These are phyloP conservation scores for Percopsis omiscomaycus DNA, from an alignment of 2,797 vertebrate genomes.

Conservation along the genomic window DNA sequence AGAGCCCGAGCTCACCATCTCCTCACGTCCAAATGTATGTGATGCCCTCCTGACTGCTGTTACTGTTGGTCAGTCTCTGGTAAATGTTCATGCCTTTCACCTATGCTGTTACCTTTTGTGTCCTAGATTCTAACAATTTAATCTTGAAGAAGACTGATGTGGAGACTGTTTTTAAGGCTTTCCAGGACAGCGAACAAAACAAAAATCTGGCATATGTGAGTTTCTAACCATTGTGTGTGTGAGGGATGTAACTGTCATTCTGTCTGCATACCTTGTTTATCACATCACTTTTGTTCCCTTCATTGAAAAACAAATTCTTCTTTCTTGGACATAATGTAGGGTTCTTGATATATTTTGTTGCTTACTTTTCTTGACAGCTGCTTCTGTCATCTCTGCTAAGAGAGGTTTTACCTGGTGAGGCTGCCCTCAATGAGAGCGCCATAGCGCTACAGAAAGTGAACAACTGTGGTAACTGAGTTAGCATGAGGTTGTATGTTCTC, in stretches of 20 bases:
- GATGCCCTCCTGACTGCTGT: background rate
- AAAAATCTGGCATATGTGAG: slow-evolving; percentile 80
- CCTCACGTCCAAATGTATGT: slow-evolving; percentile 72
- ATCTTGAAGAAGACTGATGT: slow-evolving; percentile 73
- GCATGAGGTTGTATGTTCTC: background rate
- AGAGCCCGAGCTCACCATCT: slow-evolving; percentile 70
- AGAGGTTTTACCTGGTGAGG: slow-evolving; percentile 68
- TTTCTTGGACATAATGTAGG: background rate
- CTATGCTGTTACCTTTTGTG: background rate
- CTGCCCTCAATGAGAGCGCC: slow-evolving; percentile 43
- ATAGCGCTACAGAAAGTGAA: slow-evolving; percentile 54
- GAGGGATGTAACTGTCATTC: slow-evolving; percentile 1
- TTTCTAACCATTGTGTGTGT: slow-evolving; percentile 11
- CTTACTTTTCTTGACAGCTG: slow-evolving; percentile 50
- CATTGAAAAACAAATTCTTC: background rate
- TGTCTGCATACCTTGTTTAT: background rate
- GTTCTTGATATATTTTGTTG: background rate
- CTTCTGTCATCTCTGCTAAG: slow-evolving; percentile 71
- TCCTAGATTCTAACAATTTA: slow-evolving; percentile 64
- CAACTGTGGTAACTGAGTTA: slow-evolving; percentile 42
- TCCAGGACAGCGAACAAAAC: slow-evolving; percentile 78
- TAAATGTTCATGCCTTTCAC: background rate
- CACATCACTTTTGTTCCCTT: background rate
- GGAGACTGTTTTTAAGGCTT: slow-evolving; percentile 73
- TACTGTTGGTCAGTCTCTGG: background rate